These are phyloP conservation scores for Hirudinaria manillensis DNA, from an alignment of 2,888 invertebrate species.

Conservation along the genomic window DNA sequence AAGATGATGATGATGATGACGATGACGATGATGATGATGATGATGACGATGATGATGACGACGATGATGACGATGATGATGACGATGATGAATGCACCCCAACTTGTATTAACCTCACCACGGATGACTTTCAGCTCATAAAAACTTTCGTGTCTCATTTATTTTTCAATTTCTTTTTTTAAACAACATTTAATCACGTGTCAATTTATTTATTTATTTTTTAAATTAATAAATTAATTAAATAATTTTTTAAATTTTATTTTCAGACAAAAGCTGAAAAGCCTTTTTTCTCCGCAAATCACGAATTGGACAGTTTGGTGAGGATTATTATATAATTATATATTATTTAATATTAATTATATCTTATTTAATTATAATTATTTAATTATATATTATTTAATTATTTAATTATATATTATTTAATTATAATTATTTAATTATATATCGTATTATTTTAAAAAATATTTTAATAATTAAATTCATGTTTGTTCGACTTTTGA, in stretches of 20 bases:
- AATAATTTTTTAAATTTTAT: background rate
- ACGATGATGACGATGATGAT: slow-evolving; percentile 25
- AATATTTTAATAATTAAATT: no score
- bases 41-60: slow-evolving; percentile 26
- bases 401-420: background rate
- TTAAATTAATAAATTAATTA: no score
- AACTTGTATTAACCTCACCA: background rate
- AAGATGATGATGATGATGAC: slow-evolving; percentile 26
- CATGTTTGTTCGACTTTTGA: no score
- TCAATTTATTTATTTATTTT: no score
- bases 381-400: background rate
- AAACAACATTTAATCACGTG: no score
- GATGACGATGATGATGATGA: slow-evolving; percentile 28
- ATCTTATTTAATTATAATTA: background rate
- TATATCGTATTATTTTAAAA: no score
- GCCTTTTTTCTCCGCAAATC: slow-evolving; percentile 91
- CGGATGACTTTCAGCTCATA: background rate
- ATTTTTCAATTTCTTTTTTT: background rate
- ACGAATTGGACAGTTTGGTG: slow-evolving; percentile 99
- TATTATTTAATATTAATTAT: background rate
- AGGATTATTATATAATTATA: slow-evolving; percentile 58
- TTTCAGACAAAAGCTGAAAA: slow-evolving; percentile 31
- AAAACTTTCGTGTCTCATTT: background rate
- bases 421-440: background rate
- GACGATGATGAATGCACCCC: slow-evolving; percentile 12